Percentiles rank a stretch among this genome's conserved stretches.
Conservation (phyloP, 2,113 vertebrate species). For the Clarias magur region DNA sequence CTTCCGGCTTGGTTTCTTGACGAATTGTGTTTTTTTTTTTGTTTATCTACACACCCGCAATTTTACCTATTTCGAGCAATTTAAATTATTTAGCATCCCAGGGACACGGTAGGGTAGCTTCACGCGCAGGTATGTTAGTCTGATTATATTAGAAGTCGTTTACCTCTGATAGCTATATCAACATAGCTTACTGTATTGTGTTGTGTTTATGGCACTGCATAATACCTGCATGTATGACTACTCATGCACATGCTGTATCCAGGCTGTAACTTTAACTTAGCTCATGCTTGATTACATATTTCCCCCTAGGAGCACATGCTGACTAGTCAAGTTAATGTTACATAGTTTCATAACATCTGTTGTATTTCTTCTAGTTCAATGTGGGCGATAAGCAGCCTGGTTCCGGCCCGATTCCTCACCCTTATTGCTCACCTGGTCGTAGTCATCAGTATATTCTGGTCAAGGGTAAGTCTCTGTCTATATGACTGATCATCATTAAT, state of each 20-base stretch:
- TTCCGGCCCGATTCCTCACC: constrained; percentile 85
- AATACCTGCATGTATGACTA: background rate
- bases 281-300: background rate
- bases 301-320: background rate
- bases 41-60: background rate
- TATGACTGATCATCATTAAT: background rate
- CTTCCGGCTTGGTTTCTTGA: background rate
- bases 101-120: background rate
- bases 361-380: constrained; percentile 61
- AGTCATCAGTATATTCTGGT: constrained; percentile 90
- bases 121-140: background rate
- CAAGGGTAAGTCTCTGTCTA: constrained; percentile 72
- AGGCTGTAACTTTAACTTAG: background rate
- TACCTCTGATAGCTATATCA: too few species aligned
- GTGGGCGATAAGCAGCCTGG: constrained; percentile 76
- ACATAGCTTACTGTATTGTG: background rate
- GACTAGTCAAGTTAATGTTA: background rate
- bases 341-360: background rate
- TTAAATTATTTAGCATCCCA: background rate
- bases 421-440: constrained; percentile 83
- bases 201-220: background rate
- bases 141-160: background rate
- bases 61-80: background rate
- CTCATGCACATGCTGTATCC: background rate
- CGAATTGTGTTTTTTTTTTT: background rate